Percentiles rank a stretch among this genome's conserved stretches.
These are phyloP conservation scores for Boloria selene DNA, from an alignment of 2,888 invertebrate species.

Conservation along the genomic window DNA sequence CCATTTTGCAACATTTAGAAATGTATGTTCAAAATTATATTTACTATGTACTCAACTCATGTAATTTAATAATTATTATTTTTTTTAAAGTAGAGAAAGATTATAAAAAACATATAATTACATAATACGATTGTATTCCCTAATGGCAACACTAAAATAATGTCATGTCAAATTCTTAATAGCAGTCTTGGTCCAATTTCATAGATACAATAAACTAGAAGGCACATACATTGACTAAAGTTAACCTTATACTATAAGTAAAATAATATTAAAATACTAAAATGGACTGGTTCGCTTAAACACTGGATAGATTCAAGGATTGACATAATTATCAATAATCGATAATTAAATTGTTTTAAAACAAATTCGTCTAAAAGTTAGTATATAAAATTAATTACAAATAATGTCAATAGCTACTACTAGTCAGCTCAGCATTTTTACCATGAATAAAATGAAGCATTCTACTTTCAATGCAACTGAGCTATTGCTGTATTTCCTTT, in stretches of 20 bases:
- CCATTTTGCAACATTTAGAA: too few species aligned
- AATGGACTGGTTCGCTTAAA: conserved; percentile 21
- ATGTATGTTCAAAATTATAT: too few species aligned
- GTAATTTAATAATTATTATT: too few species aligned
- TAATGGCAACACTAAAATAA: conserved; percentile 3
- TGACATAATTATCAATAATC: conserved; percentile 3
- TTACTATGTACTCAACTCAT: too few species aligned
- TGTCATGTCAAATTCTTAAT: conserved; percentile 5
- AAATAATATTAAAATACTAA: conserved; percentile 1
- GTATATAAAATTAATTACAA: neutral
- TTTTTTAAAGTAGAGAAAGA: too few species aligned
- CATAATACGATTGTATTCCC: neutral
- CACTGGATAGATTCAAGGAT: neutral
- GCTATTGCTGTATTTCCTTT: too few species aligned
- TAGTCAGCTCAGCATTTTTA: too few species aligned
- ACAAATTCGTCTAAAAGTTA: neutral
- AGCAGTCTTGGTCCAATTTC: conserved; percentile 15
- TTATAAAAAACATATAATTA: neutral
- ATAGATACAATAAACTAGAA: conserved; percentile 16
- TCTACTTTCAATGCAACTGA: too few species aligned
- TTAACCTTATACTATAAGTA: conserved; percentile 1
- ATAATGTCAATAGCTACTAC: too few species aligned
- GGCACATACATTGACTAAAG: conserved; percentile 21
- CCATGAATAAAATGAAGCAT: too few species aligned
- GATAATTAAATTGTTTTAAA: too few species aligned